A percentile compares a stretch with the other conserved stretches of the same genome.
Evolutionary conservation across 1,140 invertebrate species (phyloP).

Genomic region (Odontomachus brunneus): DNA sequence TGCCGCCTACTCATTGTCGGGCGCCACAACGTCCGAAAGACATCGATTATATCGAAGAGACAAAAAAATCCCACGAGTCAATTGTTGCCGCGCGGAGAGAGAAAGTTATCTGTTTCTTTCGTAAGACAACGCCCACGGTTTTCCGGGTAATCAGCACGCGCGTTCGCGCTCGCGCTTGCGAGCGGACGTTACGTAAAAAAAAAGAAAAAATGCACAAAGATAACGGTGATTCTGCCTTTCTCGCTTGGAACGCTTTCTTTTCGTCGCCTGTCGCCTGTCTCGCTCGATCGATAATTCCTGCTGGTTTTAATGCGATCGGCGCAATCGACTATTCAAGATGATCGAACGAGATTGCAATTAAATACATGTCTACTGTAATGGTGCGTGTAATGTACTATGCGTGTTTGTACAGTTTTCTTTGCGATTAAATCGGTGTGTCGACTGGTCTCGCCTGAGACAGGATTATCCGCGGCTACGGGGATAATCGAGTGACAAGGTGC

Average conservation of each 20-base stretch:
- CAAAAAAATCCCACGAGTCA: slow-evolving; percentile 45
- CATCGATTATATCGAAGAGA: slow-evolving; percentile 66
- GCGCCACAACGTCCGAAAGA: slow-evolving; percentile 43
- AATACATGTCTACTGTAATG: neutral
- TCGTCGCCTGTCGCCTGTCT: neutral
- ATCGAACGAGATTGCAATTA: neutral
- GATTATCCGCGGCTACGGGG: neutral
- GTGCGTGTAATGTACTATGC: no score
- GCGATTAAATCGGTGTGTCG: neutral
- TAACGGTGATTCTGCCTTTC: slow-evolving; percentile 21
- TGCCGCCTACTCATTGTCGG: slow-evolving; percentile 35
- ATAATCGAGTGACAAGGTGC: neutral
- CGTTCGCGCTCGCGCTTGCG: neutral
- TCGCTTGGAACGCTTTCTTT: neutral
- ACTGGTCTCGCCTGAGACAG: neutral
- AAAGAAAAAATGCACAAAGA: slow-evolving; percentile 32
- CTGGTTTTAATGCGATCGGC: neutral
- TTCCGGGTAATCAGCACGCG: slow-evolving; percentile 16
- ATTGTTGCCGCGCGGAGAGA: slow-evolving; percentile 53
- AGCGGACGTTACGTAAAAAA: slow-evolving; percentile 41
- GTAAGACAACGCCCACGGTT: slow-evolving; percentile 45
- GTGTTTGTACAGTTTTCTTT: no score
- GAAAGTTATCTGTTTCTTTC: slow-evolving; percentile 58
- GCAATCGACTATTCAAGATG: neutral
- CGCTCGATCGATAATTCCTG: neutral